Base-by-base conservation (phyloP, 2,113 vertebrate species). In the Phyllostomus hastatus region DNA sequence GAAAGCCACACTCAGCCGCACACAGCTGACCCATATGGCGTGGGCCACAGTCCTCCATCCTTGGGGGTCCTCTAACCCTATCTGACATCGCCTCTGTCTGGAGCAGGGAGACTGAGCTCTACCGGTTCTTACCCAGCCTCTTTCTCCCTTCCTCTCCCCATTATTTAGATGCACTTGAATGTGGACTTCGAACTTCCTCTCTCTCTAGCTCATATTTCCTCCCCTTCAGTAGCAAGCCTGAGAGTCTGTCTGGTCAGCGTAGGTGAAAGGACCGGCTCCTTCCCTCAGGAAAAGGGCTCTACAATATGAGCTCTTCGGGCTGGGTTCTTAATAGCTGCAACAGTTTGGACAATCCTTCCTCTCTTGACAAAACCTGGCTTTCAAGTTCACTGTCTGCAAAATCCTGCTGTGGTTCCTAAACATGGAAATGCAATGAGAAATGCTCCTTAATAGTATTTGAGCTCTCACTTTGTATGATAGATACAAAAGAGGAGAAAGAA, bases 301-400 rank as follows among this genome's bases (percentile, higher is more conserved):
- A 0, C 0, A 33, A 41, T 41, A 15, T 28, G 5, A 82, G 38
- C 54, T 61, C 15, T 64, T 33, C 38, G 20, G 80, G 57, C 28
- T 33, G 43, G 28, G 54, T 33, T 64, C 57, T 43, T 46, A 64
- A 33, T 43, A 64, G 80, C 80, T 64, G 43, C 79, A 64, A 64
- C 19, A 8, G 22, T 82, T 43, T 33, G 22, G 78, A 64, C 78
- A 82, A 73, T 52, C 43, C 20, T 64, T 33, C 20, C 43, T 93
- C 28, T 81, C 61, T 80, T 28, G 54, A 84, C 14, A 57, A 83
- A 94, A 83, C 16, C 17, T 64, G 31, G 26, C 75, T 78, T 90
- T 76, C 15, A 50, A 16, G 12, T 11, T 91, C 43, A 64, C 35
- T 82, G n/a, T 54, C 52, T 91, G 14, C 17, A 82, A 91, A 96